Percentiles rank a stretch among this genome's conserved stretches.
Evolutionary conservation across 2,113 vertebrate genomes (phyloP).

Genomic region (Cichladusa arquata): DNA sequence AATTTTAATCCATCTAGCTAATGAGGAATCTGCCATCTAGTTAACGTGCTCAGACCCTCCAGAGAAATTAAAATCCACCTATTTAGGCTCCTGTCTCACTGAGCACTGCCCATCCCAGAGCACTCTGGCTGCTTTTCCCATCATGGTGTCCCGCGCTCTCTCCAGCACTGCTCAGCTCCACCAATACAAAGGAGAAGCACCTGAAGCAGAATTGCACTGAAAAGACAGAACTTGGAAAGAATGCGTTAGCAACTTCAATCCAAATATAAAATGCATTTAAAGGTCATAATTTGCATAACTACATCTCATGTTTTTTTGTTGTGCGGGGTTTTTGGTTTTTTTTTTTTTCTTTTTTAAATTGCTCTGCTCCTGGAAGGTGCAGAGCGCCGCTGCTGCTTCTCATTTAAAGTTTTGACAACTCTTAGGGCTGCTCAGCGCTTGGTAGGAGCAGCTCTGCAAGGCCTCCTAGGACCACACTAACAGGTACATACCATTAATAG

Average conservation of each 20-base stretch:
- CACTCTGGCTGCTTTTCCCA: background rate
- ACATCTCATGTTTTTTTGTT: constrained; percentile 61
- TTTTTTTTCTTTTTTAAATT: background rate
- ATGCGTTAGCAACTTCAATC: constrained; percentile 40
- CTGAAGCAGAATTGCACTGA: background rate
- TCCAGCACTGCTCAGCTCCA: background rate
- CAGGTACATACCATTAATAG: fast-evolving
- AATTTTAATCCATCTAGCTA: constrained; percentile 70
- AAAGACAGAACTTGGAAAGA: constrained; percentile 56
- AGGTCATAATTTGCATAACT: constrained; percentile 65
- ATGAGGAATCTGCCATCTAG: constrained; percentile 64
- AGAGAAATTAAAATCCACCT: constrained; percentile 64
- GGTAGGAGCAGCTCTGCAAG: background rate
- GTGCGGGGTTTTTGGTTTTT: background rate
- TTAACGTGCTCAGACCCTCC: constrained; percentile 25
- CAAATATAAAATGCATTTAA: constrained; percentile 66
- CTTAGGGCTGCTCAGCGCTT: background rate
- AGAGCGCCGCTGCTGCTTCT: background rate
- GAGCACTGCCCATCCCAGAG: background rate
- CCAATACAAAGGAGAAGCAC: constrained; percentile 5
- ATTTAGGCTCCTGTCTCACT: background rate
- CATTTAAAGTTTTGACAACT: background rate
- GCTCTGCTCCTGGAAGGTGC: constrained; percentile 21
- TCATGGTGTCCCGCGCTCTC: background rate
- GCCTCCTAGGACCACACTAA: fast-evolving